Evolutionary conservation across 2,888 invertebrate genomes (phyloP).

Genomic region (Calephelis perditalis): DNA sequence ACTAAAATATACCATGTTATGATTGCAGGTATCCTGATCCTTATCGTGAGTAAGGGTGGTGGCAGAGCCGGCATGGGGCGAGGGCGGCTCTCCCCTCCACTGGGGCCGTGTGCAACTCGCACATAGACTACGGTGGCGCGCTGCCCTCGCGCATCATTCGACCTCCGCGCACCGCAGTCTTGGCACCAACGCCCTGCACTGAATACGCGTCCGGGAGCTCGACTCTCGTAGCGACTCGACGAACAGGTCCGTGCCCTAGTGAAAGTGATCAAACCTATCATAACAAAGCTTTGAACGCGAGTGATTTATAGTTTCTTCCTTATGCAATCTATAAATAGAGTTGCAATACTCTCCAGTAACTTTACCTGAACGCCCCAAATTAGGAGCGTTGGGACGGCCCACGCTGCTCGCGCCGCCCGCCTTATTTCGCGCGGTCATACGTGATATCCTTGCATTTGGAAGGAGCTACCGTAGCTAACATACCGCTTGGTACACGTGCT

Average conservation of each 20-base stretch:
- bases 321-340: slow-evolving; percentile 67
- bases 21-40: slow-evolving; percentile 2
- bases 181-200: slow-evolving; percentile 69
- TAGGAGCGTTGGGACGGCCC: slow-evolving; percentile 69
- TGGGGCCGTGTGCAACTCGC: slow-evolving; percentile 76
- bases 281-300: slow-evolving; percentile 48
- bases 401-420: slow-evolving; percentile 54
- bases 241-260: slow-evolving; percentile 73
- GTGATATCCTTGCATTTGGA: slow-evolving; percentile 50
- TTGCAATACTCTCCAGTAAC: slow-evolving; percentile 71
- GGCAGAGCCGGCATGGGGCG: slow-evolving; percentile 23
- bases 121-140: slow-evolving; percentile 71
- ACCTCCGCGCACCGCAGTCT: slow-evolving; percentile 75
- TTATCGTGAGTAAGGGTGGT: slow-evolving; percentile 24
- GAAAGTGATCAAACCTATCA: slow-evolving; percentile 57
- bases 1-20: slow-evolving; percentile 1
- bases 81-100: slow-evolving; percentile 60
- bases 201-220: slow-evolving; percentile 72
- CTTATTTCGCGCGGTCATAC: slow-evolving; percentile 51
- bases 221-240: slow-evolving; percentile 75
- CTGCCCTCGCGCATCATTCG: slow-evolving; percentile 74
- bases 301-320: slow-evolving; percentile 60
- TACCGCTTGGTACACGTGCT: slow-evolving; percentile 43
- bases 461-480: slow-evolving; percentile 44
- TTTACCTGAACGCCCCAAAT: slow-evolving; percentile 78